These are phyloP conservation scores for Physocephala rufipes DNA, from an alignment of 2,888 invertebrate species.

Conservation along the genomic window DNA sequence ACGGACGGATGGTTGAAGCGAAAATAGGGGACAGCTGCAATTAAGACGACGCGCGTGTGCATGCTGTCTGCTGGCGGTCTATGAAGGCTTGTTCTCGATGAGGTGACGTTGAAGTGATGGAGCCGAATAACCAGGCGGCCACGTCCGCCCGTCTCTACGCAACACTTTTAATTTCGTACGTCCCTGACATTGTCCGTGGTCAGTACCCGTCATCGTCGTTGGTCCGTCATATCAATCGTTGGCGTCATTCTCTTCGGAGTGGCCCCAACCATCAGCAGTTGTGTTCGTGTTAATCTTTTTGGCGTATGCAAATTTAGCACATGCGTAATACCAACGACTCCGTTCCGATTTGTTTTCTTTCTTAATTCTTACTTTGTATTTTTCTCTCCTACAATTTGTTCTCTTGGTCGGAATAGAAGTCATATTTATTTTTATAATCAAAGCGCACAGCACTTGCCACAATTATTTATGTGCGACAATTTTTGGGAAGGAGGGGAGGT, in stretches of 20 bases:
- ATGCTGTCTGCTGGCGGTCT: conserved; percentile 23
- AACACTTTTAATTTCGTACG: conserved; percentile 9
- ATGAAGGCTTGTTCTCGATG: conserved; percentile 29
- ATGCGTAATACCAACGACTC: conserved; percentile 8
- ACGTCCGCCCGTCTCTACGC: neutral
- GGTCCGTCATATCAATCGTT: conserved; percentile 33
- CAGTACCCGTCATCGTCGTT: conserved; percentile 36
- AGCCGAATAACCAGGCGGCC: neutral
- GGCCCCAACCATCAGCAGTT: neutral
- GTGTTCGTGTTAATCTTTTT: conserved; percentile 33
- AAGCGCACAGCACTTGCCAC: no score
- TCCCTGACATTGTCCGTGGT: conserved; percentile 33
- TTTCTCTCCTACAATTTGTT: neutral
- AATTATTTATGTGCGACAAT: no score
- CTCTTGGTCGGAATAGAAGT: conserved; percentile 12
- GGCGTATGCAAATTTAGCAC: conserved; percentile 36
- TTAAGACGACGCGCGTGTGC: conserved; percentile 33
- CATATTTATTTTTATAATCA: no score
- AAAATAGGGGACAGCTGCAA: conserved; percentile 51
- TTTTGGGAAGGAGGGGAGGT: no score
- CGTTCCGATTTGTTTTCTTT: conserved; percentile 17
- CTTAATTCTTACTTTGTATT: conserved; percentile 34
- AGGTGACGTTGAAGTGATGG: neutral
- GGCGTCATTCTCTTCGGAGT: conserved; percentile 22
- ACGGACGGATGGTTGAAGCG: conserved; percentile 26